Evolutionary conservation across 2,888 invertebrate species (phyloP).

Genomic region (Pardosa pseudoannulata): DNA sequence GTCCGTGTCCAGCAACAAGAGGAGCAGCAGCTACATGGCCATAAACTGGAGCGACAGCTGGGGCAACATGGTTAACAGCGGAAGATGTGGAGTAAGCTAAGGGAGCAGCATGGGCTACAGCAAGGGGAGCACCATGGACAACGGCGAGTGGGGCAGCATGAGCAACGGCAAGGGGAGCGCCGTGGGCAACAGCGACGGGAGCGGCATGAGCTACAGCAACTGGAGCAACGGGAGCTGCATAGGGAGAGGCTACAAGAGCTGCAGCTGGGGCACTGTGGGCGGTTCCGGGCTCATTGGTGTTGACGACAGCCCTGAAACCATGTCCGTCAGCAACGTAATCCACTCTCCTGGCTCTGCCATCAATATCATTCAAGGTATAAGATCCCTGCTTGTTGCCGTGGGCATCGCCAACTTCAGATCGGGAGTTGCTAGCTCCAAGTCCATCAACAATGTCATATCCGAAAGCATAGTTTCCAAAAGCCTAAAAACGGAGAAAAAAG

Average conservation of each 20-base stretch:
- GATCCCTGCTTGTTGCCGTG: neutral
- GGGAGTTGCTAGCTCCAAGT: constrained; percentile 35
- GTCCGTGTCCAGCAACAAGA: neutral
- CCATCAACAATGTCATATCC: constrained; percentile 58
- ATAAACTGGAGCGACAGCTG: neutral
- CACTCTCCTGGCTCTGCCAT: too few species aligned
- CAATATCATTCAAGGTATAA: neutral
- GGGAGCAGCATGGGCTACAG: constrained; percentile 56
- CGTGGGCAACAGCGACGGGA: constrained; percentile 11
- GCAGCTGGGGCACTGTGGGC: constrained; percentile 55
- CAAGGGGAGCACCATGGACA: constrained; percentile 23
- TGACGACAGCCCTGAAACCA: too few species aligned
- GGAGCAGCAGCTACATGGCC: too few species aligned
- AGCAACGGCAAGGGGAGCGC: neutral
- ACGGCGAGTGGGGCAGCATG: constrained; percentile 1
- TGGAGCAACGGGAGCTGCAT: constrained; percentile 35
- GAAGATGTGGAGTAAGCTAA: constrained; percentile 21
- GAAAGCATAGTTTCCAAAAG: constrained; percentile 48
- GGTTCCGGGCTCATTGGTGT: neutral
- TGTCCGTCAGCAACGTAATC: too few species aligned
- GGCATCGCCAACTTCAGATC: neutral
- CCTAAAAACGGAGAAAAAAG: too few species aligned
- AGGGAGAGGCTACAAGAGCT: constrained; percentile 32
- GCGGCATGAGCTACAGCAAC: constrained; percentile 19
- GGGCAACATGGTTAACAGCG: constrained; percentile 21